These are phyloP conservation scores for Lophotriccus pileatus DNA, from an alignment of 2,797 vertebrate genomes.

Conservation along the genomic window DNA sequence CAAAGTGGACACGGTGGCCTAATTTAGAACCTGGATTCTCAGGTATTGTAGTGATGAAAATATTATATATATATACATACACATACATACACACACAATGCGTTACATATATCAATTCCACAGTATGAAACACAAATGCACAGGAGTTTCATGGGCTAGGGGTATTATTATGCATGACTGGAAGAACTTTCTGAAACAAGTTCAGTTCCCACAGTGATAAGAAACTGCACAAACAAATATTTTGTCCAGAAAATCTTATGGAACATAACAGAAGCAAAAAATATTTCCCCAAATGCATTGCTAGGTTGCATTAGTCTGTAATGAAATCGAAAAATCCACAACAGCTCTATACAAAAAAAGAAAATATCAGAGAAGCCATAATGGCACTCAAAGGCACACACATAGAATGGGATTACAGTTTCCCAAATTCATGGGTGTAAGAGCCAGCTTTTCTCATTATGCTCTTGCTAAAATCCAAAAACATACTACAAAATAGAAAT, in stretches of 20 bases:
- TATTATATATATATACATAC: neutral
- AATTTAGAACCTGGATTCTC: neutral
- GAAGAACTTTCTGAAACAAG: neutral
- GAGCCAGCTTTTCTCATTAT: neutral
- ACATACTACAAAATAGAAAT: neutral
- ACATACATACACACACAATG: neutral
- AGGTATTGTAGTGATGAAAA: neutral
- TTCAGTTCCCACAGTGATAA: neutral
- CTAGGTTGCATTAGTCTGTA: neutral
- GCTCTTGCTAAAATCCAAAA: neutral
- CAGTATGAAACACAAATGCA: conserved; percentile 51
- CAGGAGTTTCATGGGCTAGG: conserved; percentile 38
- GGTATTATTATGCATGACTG: conserved; percentile 5
- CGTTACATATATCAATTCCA: conserved; percentile 25
- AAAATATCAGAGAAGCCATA: neutral
- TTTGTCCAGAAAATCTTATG: neutral
- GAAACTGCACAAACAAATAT: neutral
- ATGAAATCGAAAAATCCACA: neutral
- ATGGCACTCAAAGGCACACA: neutral
- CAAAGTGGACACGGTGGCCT: fast-evolving
- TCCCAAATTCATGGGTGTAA: neutral
- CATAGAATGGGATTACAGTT: neutral
- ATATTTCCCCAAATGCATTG: neutral
- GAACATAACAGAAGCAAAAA: neutral
- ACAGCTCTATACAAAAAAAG: neutral